Conservation (phyloP, 23 tunicate species). For the Clavelina lepadiformis region DNA sequence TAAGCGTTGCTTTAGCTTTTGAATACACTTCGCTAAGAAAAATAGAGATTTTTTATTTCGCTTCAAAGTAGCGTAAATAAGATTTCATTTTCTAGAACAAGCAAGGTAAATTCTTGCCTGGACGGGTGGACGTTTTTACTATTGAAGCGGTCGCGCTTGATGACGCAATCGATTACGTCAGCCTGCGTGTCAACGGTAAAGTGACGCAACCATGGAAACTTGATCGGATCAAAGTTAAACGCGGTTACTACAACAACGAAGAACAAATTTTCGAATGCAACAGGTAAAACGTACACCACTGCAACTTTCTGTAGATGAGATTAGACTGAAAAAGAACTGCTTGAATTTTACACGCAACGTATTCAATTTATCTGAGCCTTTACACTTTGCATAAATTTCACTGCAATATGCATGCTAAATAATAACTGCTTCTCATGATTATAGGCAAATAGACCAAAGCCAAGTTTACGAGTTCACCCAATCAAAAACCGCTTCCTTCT, state of each 20-base stretch:
- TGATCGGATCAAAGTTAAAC: constrained; percentile 76
- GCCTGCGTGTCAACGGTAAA: constrained; percentile 27
- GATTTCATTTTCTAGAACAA: neutral
- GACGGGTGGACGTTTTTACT: constrained; percentile 64
- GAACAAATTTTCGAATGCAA: constrained; percentile 65
- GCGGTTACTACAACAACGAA: constrained; percentile 54
- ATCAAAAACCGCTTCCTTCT: neutral
- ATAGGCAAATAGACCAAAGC: neutral
- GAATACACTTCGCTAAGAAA: neutral
- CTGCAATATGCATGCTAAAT: too few species aligned
- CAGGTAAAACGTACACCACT: too few species aligned
- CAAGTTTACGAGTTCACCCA: constrained; percentile 2
- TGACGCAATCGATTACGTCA: constrained; percentile 56
- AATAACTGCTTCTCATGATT: too few species aligned
- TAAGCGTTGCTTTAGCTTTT: neutral
- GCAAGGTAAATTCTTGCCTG: constrained; percentile 59
- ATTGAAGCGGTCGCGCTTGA: constrained; percentile 74
- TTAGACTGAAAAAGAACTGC: too few species aligned
- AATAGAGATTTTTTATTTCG: neutral
- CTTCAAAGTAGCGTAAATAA: neutral
- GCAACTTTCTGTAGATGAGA: too few species aligned
- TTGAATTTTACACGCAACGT: too few species aligned
- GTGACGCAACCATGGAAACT: constrained; percentile 38
- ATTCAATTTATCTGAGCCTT: too few species aligned
- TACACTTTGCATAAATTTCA: too few species aligned